phyloP scores from a whole-genome alignment of 2,797 vertebrate genomes.

The Cirrhinus molitorella region DNA sequence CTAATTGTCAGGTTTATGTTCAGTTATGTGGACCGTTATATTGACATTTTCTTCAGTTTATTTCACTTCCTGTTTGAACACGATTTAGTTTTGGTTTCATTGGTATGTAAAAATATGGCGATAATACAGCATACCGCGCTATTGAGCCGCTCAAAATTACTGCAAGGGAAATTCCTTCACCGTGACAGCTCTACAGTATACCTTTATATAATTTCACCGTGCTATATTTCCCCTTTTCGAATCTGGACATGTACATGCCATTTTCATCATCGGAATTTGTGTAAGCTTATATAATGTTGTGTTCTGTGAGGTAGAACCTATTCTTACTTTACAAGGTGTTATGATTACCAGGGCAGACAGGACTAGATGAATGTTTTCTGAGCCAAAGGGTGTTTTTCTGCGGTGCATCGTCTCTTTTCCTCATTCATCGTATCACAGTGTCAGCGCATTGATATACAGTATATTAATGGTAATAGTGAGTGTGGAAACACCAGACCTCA shows the following conservation, averaged over 20 bases:
- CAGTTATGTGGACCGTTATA: too few relatives aligned
- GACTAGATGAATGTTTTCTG: not conserved
- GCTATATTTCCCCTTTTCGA: not conserved
- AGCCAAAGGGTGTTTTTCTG: not conserved
- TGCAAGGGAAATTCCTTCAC: too few relatives aligned
- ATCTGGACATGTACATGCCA: not conserved
- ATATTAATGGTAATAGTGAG: not conserved
- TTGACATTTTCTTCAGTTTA: too few relatives aligned
- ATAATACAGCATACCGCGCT: too few relatives aligned
- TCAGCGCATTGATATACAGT: not conserved
- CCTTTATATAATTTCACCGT: not conserved
- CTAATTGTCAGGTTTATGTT: too few relatives aligned
- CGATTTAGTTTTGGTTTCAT: too few relatives aligned
- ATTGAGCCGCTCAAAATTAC: too few relatives aligned
- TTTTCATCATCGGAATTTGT: not conserved
- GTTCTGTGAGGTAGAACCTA: not conserved
- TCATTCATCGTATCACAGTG: not conserved
- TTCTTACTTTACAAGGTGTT: not conserved
- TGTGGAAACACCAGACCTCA: slow-evolving; percentile 3
- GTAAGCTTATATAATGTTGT: not conserved
- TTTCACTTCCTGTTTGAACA: too few relatives aligned
- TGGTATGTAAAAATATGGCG: too few relatives aligned
- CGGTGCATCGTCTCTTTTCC: not conserved
- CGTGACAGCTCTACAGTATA: too few relatives aligned
- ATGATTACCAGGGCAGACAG: not conserved